Evolutionary conservation across 2,113 vertebrate genomes (phyloP), one percentile per base, ranked within the genome.

Genomic region (Phylloscopus trochiloides): DNA sequence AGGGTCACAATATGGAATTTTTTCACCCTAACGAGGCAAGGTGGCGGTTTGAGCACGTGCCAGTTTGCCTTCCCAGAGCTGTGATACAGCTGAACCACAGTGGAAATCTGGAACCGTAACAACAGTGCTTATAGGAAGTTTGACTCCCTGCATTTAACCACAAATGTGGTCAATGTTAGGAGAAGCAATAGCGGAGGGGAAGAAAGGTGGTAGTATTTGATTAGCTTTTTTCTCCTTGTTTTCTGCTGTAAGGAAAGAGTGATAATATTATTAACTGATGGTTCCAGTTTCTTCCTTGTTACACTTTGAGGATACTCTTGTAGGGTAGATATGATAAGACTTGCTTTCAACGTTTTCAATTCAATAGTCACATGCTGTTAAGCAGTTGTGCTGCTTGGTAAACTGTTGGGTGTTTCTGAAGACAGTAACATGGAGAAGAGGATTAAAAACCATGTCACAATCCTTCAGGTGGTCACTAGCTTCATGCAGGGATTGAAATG

Each of bases 131-230:
- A 71, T 95, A 92, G 96, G 96, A 97, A 97, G 96, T 88, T 86
- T 81, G 88, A 50, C 82, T 94, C 95, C 90, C 73, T 95, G 72
- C 72, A 71, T 80, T 83, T 94, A 96, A 97, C 96, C 96, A 84
- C 96, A 95, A 93, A 81, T 96, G 96, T 65, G 96, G 96, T 95
- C 88, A 86, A 21, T 88, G 79, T 75, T 90, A 57, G 79, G 82
- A 90, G 92, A 92, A 72, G 88, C 88, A 94, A 24, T 71, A 84
- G 62, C 2, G 1, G 79, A 86, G 88, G 52, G 88, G 90, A 97
- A 93, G 92, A 96, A 96, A 96, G 92, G 95, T 97, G 94, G 92
- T 96, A 19, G 52, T 48, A 47, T 72, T 93, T 96, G 92, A 94
- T 96, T 96, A 93, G 48, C 40, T 71, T 75, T 77, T 72, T 80